phyloP scores from a whole-genome alignment of 2,797 vertebrate species.

The Clarias laeviceps region DNA sequence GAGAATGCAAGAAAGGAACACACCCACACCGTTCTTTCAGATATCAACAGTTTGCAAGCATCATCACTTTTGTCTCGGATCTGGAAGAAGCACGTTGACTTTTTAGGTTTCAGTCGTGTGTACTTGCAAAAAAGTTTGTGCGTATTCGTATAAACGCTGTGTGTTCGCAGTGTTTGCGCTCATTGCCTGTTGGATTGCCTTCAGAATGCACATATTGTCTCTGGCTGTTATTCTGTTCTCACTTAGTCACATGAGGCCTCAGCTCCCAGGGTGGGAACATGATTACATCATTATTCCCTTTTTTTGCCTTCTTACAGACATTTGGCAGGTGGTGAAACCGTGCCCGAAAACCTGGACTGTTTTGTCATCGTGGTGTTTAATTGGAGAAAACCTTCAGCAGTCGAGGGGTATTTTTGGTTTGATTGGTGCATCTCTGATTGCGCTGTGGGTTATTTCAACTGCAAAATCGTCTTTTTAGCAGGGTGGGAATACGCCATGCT shows the following conservation, averaged over 20 bases:
- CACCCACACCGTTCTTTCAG: slow-evolving; percentile 18
- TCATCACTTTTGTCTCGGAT: not conserved
- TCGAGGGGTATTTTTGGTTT: not conserved
- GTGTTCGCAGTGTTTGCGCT: not conserved
- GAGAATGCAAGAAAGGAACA: slow-evolving; percentile 12
- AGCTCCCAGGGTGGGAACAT: slow-evolving; percentile 37
- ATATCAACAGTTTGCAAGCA: slow-evolving; percentile 15
- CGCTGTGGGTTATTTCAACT: not conserved
- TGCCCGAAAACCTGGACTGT: slow-evolving; percentile 9
- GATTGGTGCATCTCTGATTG: not conserved
- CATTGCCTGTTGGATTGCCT: not conserved
- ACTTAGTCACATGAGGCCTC: slow-evolving; percentile 35
- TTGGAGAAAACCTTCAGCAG: no score
- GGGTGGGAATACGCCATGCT: not conserved
- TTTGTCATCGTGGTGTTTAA: not conserved
- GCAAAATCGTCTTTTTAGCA: not conserved
- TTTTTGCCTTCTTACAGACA: slow-evolving; percentile 7
- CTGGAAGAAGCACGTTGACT: not conserved
- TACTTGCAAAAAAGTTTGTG: not conserved
- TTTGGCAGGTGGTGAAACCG: slow-evolving; percentile 21
- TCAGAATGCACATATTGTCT: slow-evolving; percentile 14
- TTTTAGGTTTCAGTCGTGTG: slow-evolving; percentile 15
- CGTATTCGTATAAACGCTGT: not conserved
- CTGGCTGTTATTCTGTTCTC: slow-evolving; percentile 26
- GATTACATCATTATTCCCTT: slow-evolving; percentile 44